phyloP scores from a whole-genome alignment of 2,797 vertebrate genomes.

The Poecilia velifera region DNA sequence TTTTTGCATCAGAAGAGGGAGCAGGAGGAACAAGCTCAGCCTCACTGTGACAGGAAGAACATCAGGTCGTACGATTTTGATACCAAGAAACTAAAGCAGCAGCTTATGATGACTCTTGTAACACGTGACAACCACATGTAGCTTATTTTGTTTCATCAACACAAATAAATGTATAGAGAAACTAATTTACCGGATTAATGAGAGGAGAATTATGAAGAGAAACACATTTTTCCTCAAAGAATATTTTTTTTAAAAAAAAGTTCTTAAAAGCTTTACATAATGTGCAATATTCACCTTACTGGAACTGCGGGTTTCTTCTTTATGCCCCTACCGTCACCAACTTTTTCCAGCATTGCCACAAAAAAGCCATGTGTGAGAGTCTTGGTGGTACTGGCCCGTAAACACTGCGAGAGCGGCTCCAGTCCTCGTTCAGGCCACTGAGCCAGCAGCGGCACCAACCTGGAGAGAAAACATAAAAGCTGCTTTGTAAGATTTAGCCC shows the following conservation, averaged over 20 bases:
- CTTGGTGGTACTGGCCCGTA: slow-evolving; percentile 84
- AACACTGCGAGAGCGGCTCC: slow-evolving; percentile 82
- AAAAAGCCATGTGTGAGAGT: slow-evolving; percentile 94
- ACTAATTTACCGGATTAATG: not conserved
- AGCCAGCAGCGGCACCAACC: slow-evolving; percentile 83
- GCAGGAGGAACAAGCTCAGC: not conserved
- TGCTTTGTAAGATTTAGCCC: not conserved
- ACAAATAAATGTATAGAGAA: not conserved
- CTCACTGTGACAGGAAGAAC: slow-evolving; percentile 21
- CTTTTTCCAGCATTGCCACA: slow-evolving; percentile 86
- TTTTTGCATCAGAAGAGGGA: slow-evolving; percentile 10
- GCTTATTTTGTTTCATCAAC: not conserved
- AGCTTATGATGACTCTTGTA: not conserved
- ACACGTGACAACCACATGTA: not conserved
- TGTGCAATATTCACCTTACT: slow-evolving; percentile 47
- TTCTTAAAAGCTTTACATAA: not conserved
- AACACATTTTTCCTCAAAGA: not conserved
- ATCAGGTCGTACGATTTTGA: not conserved
- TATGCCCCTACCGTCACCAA: not conserved
- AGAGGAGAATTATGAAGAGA: not conserved
- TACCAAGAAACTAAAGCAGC: not conserved
- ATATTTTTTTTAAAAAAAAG: not conserved
- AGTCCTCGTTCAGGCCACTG: slow-evolving; percentile 90
- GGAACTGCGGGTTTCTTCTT: slow-evolving; percentile 16
- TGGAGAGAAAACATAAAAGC: slow-evolving; percentile 38